Base-by-base conservation (phyloP, 2,113 vertebrate genomes). In the Galeopterus variegatus region DNA sequence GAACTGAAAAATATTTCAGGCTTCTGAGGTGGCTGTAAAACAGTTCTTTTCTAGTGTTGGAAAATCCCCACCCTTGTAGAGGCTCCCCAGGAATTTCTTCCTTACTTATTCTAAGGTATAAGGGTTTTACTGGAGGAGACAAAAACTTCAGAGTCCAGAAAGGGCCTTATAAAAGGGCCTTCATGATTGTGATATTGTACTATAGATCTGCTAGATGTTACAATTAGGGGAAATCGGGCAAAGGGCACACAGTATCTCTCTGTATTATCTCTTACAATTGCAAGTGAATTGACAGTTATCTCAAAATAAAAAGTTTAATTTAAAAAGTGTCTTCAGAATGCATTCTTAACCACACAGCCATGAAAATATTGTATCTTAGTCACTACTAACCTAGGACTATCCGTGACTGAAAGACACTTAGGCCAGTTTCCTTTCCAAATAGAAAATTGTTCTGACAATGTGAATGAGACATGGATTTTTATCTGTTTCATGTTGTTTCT, bases 401-500 rank as follows among this genome's bases (percentile, higher is more conserved):
- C 19, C 14, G 9, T 73, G 15, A 45, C 24, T 93, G 56, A 19
- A 95, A 91, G 82, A 85, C 18, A 56, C 50, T 70, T 80, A 50
- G 14, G 28, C 11, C 60, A 86, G 48, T 90, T 82, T 94, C 26
- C 54, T 89, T 86, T 54, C 50, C 75, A 79, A 86, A 88, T 4
- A 5, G 41, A 41, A 41, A 41, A 56, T 50, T 77, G 33, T 75
- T 95, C 87, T 93, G 64, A 90, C 28, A 80, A 58, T 62, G 41
- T 81, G 54, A 90, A 62, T 62, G 9, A 67, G n/a, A 87, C 9
- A 64, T 50, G 15, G 12, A 65, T 73, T 93, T 96, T 91, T 87
- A 75, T 70, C 21, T 84, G 64, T 87, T 93, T 88, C 52, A 79
- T 41, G n/a, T 54, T 83, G n/a, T 70, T 92, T 92, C 69, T 79